phyloP scores from a whole-genome alignment of 2,888 invertebrate genomes.

The Apodemia hepburni region DNA sequence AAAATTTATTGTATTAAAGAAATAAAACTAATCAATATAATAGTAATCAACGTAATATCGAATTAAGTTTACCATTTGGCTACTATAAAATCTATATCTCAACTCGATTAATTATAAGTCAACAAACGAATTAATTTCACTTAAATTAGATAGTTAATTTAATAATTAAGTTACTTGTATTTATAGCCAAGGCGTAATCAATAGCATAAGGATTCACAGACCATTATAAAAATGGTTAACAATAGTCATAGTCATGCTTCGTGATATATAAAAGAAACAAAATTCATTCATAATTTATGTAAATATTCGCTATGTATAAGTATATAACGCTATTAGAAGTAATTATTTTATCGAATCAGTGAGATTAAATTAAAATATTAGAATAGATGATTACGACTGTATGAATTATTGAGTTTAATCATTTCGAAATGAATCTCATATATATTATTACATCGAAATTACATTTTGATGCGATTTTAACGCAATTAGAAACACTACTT shows the following conservation, averaged over 20 bases:
- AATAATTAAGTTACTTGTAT: constrained; percentile 10
- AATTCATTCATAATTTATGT: constrained; percentile 39
- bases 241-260: constrained; percentile 14
- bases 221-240: constrained; percentile 5
- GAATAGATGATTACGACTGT: constrained; percentile 50
- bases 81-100: background rate
- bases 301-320: constrained; percentile 68
- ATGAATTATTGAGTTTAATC: constrained; percentile 19
- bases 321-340: constrained; percentile 63
- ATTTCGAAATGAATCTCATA: constrained; percentile 52
- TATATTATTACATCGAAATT: constrained; percentile 21
- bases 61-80: background rate
- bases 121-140: constrained; percentile 17
- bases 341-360: constrained; percentile 75
- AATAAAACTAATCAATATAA: background rate
- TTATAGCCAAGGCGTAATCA: constrained; percentile 13
- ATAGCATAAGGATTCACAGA: constrained; percentile 16
- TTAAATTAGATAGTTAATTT: constrained; percentile 14
- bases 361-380: constrained; percentile 73
- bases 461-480: constrained; percentile 23
- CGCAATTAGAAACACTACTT: constrained; percentile 13
- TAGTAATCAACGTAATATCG: background rate
- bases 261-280: constrained; percentile 16
- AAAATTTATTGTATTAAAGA: constrained; percentile 38
- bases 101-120: constrained; percentile 12